Evolutionary conservation across 2,888 invertebrate species (phyloP).

Genomic region (Flabesymbios commensalis): DNA sequence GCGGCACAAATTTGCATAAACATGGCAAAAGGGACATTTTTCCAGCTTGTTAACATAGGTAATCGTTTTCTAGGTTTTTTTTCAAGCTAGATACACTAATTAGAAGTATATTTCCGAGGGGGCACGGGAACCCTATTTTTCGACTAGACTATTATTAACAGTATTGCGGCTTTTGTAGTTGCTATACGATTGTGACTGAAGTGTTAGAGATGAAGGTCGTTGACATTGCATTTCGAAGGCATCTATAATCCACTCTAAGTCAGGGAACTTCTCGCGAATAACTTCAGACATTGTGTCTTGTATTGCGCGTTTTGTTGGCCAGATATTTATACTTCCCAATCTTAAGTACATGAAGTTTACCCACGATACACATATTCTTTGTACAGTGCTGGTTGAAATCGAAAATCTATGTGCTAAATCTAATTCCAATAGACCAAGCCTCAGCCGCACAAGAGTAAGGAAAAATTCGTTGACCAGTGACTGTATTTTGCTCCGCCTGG

Average conservation of each 20-base stretch:
- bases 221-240: constrained; percentile 9
- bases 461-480: constrained; percentile 2
- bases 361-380: constrained; percentile 2
- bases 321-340: constrained; percentile 3
- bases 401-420: constrained; percentile 7
- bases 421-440: not conserved
- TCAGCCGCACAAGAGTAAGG: not conserved
- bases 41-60: no score
- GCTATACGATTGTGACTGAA: constrained; percentile 5
- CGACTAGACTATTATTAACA: no score
- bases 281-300: constrained; percentile 3
- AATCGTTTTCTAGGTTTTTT: no score
- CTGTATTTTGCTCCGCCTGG: not conserved
- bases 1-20: no score
- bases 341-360: constrained; percentile 10
- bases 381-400: not conserved
- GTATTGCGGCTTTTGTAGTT: constrained; percentile 19
- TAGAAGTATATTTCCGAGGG: no score
- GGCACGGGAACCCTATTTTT: no score
- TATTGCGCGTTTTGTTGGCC: constrained; percentile 5
- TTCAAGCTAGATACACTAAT: no score
- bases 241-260: constrained; percentile 15
- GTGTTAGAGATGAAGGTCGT: not conserved
- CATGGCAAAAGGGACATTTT: no score
- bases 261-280: constrained; percentile 10